Percentiles rank a stretch among this genome's conserved stretches.
Conservation (phyloP, 2,888 invertebrate species). For the Caenorhabditis zanzibari region DNA sequence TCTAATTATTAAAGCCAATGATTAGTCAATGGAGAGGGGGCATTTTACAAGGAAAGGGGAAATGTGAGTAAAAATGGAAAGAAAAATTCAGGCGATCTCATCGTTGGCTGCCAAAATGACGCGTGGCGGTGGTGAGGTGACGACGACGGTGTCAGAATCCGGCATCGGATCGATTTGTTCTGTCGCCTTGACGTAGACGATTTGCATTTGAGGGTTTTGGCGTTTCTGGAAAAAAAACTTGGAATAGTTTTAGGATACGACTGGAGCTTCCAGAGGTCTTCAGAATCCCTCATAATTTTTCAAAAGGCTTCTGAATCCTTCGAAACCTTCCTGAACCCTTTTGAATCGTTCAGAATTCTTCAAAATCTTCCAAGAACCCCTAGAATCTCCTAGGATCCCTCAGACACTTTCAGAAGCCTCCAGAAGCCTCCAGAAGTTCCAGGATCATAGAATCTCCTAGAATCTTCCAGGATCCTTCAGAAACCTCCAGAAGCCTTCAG, state of each 20-base stretch:
- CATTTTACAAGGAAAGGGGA: too few species aligned
- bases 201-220: constrained; percentile 46
- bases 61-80: not conserved
- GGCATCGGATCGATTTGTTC: constrained; percentile 23
- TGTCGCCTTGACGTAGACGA: constrained; percentile 40
- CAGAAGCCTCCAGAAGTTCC: too few species aligned
- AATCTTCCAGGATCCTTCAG: too few species aligned
- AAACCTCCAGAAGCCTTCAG: too few species aligned
- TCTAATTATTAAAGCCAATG: not conserved
- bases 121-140: constrained; percentile 60
- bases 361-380: too few species aligned
- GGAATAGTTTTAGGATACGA: not conserved
- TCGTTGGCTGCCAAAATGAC: constrained; percentile 60
- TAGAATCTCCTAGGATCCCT: too few species aligned
- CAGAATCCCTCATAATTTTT: not conserved
- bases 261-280: not conserved
- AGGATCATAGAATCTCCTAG: too few species aligned
- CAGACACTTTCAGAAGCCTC: too few species aligned
- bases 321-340: too few species aligned
- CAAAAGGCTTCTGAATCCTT: not conserved
- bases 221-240: constrained; percentile 49
- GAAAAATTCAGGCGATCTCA: constrained; percentile 39
- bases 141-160: not conserved
- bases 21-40: not conserved
- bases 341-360: too few species aligned